Evolutionary conservation across 2,113 vertebrate species (phyloP).

Genomic region (Cebus imitator): DNA sequence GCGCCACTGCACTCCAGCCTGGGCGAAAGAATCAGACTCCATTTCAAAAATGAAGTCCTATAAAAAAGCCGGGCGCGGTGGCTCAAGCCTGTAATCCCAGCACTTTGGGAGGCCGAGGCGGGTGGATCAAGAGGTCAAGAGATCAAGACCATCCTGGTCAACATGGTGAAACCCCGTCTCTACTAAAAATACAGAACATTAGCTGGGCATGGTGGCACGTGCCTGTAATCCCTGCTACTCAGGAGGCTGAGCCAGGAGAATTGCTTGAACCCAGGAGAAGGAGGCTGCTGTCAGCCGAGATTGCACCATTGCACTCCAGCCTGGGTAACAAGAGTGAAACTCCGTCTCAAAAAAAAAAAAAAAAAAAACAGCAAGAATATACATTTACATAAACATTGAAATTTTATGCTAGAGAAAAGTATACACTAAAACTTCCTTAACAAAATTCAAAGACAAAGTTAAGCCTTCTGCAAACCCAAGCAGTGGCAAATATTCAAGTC

Average conservation of each 20-base stretch:
- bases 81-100: too few species aligned
- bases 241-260: neutral
- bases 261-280: neutral
- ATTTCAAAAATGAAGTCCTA: too few species aligned
- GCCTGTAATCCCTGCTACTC: neutral
- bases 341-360: neutral
- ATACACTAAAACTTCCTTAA: neutral
- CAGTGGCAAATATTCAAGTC: neutral
- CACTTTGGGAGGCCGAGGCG: too few species aligned
- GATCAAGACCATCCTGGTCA: too few species aligned
- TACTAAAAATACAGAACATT: neutral
- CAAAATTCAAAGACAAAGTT: conserved; percentile 24
- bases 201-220: neutral
- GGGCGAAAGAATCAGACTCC: too few species aligned
- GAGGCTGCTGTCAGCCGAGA: neutral
- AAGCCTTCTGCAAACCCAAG: neutral
- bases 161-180: neutral
- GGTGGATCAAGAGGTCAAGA: too few species aligned
- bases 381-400: neutral
- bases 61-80: too few species aligned
- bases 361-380: conserved; percentile 12
- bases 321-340: neutral
- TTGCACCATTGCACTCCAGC: neutral
- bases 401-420: neutral
- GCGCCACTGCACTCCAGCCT: too few species aligned